Percentiles rank a stretch among this genome's conserved stretches.
Conservation (phyloP, 2,888 invertebrate genomes). For the Thecocarcelia acutangulata region DNA sequence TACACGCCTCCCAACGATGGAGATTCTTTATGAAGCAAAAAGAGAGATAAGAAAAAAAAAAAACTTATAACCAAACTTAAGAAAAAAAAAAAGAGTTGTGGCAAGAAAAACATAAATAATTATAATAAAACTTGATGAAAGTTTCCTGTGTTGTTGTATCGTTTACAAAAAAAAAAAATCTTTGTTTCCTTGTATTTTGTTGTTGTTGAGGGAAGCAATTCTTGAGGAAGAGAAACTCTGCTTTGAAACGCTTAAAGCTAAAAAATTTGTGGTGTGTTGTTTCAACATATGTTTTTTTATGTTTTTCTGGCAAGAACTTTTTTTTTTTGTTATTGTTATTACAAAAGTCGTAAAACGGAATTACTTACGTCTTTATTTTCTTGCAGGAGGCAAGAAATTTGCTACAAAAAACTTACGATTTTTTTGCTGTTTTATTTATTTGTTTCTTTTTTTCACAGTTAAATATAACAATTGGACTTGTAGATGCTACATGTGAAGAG, state of each 20-base stretch:
- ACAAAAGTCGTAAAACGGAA: conserved; percentile 26
- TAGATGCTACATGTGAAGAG: background rate
- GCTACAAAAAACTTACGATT: conserved; percentile 7
- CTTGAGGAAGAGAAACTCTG: background rate
- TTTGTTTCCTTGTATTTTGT: conserved; percentile 25
- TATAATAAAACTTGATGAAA: conserved; percentile 62
- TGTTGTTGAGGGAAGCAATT: background rate
- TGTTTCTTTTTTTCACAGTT: background rate
- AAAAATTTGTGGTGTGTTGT: conserved; percentile 26
- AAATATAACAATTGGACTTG: conserved; percentile 7
- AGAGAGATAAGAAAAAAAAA: background rate
- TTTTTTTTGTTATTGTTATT: background rate
- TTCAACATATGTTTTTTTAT: conserved; percentile 47
- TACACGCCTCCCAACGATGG: conserved; percentile 44
- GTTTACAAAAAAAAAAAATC: conserved; percentile 40
- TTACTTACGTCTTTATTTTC: conserved; percentile 20
- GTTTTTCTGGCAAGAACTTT: background rate
- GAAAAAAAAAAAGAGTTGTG: conserved; percentile 27
- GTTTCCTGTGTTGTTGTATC: conserved; percentile 45
- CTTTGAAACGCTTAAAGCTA: conserved; percentile 15
- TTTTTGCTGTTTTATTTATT: background rate
- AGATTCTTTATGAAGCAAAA: conserved; percentile 21
- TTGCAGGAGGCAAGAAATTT: conserved; percentile 7
- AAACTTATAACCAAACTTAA: background rate
- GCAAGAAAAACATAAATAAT: conserved; percentile 63